Conservation (phyloP, 2,888 invertebrate species). For the Atrina japonica region DNA sequence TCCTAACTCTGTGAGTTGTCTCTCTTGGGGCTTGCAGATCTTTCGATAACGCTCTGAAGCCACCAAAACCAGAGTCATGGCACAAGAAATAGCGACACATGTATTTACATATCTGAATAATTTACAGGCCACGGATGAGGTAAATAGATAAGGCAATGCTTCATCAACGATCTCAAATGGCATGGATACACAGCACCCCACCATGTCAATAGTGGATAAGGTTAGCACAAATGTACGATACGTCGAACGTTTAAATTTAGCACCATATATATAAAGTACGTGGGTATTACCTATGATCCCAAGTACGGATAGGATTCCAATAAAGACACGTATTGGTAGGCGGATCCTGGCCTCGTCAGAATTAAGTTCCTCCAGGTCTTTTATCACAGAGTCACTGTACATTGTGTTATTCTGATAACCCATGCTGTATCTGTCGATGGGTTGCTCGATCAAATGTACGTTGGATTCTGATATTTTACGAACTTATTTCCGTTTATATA, state of each 20-base stretch:
- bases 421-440: too few relatives aligned
- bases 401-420: too few relatives aligned
- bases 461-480: too few relatives aligned
- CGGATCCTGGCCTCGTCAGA: slow-evolving; percentile 17
- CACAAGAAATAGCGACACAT: slow-evolving; percentile 23
- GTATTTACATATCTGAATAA: slow-evolving; percentile 34
- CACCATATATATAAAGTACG: slow-evolving; percentile 39
- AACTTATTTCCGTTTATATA: too few relatives aligned
- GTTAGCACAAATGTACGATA: slow-evolving; percentile 41
- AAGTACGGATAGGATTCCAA: slow-evolving; percentile 32
- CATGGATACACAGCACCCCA: slow-evolving; percentile 41
- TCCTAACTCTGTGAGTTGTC: slow-evolving; percentile 23
- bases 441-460: too few relatives aligned
- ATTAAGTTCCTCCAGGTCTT: slow-evolving; percentile 25
- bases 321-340: slow-evolving; percentile 37
- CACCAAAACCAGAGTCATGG: slow-evolving; percentile 36
- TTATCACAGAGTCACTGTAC: too few relatives aligned
- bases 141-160: slow-evolving; percentile 29
- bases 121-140: slow-evolving; percentile 32
- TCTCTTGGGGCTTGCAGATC: slow-evolving; percentile 30
- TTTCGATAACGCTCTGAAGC: slow-evolving; percentile 40
- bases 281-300: slow-evolving; percentile 38
- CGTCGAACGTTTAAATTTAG: slow-evolving; percentile 33
- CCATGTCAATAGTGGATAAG: slow-evolving; percentile 37
- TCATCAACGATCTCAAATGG: slow-evolving; percentile 46